Base-by-base conservation (phyloP, 1,140 invertebrate species). In the Drosophila parabipectinata region DNA sequence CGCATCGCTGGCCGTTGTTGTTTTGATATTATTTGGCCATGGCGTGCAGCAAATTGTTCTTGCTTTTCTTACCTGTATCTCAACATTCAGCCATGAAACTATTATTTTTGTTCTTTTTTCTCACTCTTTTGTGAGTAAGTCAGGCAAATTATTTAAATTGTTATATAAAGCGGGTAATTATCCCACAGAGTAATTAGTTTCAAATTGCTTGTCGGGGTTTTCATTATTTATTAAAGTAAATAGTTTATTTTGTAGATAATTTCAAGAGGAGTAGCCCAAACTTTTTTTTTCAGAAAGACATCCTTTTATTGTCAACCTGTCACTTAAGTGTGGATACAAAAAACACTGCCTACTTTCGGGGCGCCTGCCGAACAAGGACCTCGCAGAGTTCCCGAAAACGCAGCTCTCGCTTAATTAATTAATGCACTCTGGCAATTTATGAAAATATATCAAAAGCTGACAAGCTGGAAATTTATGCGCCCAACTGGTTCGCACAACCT, bases 361-460 rank as follows among this genome's bases (percentile, higher is more conserved):
- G 62, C 39, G 67, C 32, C 30, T n/a, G 37, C 30, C 14, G 53
- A 57, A 56, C 45, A 21, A 77, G 57, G 63, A 56, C 39, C 47
- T 50, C 47, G 30, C 61, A n/a, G 1, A 41, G 41, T 44, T 18
- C 58, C 60, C 78, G 26, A 79, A 88, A 87, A 75, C 68, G 24
- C 64, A 24, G 55, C 55, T 26, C 52, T 28, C 52, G 61, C 84
- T 84, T 89, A 89, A 89, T 89, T 89, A 89, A 89, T 89, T 89
- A 88, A 88, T 89, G 84, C 84, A 89, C 84, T 89, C 77, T 77
- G 67, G 84, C 84, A 89, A 89, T 89, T 89, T 89, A 89, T 89
- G 79, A 89, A 89, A 88, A 88, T 87, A 87, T 89, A 89, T 89
- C 80, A 89, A 89, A 80, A 89, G 84, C 85, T 84, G 84, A 89